Evolutionary conservation across 2,113 vertebrate genomes (phyloP).

Genomic region (Ardeotis arabs): DNA sequence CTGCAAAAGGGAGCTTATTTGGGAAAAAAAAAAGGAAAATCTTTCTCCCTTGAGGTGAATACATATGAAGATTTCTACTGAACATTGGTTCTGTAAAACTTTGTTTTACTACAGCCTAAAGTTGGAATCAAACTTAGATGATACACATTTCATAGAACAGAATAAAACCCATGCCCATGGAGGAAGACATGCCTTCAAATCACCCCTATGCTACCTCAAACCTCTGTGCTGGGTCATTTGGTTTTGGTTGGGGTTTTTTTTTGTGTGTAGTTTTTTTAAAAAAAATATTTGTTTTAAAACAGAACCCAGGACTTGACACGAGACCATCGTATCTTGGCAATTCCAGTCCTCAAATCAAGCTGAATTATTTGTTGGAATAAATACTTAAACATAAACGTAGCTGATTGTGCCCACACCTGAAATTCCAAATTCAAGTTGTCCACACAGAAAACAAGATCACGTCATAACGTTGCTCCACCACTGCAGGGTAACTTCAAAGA

Average conservation of each 20-base stretch:
- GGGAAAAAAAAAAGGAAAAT: background rate
- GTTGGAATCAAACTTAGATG: background rate
- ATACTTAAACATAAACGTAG: accelerated
- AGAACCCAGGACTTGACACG: background rate
- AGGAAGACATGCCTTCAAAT: background rate
- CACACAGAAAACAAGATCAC: background rate
- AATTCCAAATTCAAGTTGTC: background rate
- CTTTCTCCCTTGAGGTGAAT: background rate
- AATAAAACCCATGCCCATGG: too few species aligned
- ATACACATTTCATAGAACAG: background rate
- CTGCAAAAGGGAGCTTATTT: background rate
- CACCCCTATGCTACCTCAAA: background rate
- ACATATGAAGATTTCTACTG: background rate
- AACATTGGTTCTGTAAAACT: background rate
- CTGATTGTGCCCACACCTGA: background rate
- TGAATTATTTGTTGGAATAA: background rate
- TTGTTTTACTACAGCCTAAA: background rate
- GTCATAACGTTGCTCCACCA: too few species aligned
- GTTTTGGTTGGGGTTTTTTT: background rate
- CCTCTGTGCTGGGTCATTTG: background rate
- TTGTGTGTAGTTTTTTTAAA: too few species aligned
- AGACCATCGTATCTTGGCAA: background rate
- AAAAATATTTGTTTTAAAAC: background rate
- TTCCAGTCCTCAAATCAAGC: background rate
- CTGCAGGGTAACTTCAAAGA: background rate